Evolutionary conservation across 1,140 invertebrate genomes (phyloP), one percentile per base, ranked within the genome.

Genomic region (Leguminivora glycinivorella): DNA sequence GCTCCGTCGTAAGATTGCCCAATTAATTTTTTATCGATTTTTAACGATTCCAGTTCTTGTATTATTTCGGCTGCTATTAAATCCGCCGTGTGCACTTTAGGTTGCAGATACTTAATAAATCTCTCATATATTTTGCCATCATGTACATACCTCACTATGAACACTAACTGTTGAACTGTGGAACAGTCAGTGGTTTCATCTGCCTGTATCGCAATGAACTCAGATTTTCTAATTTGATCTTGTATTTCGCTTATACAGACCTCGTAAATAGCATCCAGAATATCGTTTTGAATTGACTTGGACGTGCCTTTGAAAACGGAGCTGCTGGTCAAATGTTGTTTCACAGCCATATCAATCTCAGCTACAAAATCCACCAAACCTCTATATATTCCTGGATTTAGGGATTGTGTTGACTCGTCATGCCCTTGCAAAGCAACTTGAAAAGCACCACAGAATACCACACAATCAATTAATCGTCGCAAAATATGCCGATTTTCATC

Each of bases 1-100:
- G 83, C 81, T 67, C 83, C 75, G 69, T 88, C 79, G 71, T 85
- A 89, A 70, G 75, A 79, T 78, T 88, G 83, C 25, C 80, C 78
- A 74, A 87, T 83, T 25, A 86, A 72, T 72, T 87, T 67, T 25
- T 74, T 75, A 71, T 68, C 75, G 68, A 81, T 72, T 67, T 71
- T 22, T 47, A 85, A 71, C 67, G 56, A 40, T 63, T 81, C 70
- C 31, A 85, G 72, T 70, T 75, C 43, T 71, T 80, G 82, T n/a
- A 69, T 7, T 14, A 69, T 69, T 25, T 47, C 68, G 25, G 69
- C 26, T 14, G 52, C 56, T 34, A 58, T 31, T 70, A 58, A 29
- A n/a, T 70, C 68, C 4, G 68, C 68, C 17, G 68, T 56, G 7
- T 40, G 34, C 34, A 9, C 34, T 40, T 40, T 40, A 40, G 34